These are phyloP conservation scores for Shinisaurus crocodilurus DNA, from an alignment of 2,113 vertebrate species.

Conservation along the genomic window DNA sequence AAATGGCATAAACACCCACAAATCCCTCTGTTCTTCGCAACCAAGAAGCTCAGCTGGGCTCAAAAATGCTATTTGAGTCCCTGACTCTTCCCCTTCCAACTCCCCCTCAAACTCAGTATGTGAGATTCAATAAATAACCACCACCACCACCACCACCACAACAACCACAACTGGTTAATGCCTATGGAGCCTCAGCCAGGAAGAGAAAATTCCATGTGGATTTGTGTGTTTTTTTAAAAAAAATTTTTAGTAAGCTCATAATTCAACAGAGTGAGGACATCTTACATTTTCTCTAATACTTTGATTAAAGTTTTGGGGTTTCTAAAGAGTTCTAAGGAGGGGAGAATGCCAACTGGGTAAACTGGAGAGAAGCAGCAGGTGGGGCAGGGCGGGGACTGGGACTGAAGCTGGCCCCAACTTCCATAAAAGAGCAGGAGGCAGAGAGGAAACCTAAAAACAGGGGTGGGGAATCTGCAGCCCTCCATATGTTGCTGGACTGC, in stretches of 20 bases:
- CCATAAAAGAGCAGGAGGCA: neutral
- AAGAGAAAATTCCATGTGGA: slow-evolving; percentile 69
- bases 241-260: slow-evolving; percentile 50
- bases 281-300: slow-evolving; percentile 49
- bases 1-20: neutral
- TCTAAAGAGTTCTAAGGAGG: neutral
- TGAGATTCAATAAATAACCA: neutral
- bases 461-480: too few species aligned
- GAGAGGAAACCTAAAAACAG: neutral
- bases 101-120: neutral
- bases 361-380: neutral
- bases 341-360: neutral
- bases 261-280: slow-evolving; percentile 48
- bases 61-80: slow-evolving; percentile 37
- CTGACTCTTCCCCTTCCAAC: neutral
- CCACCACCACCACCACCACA: neutral
- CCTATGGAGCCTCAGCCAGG: neutral
- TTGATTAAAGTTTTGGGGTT: slow-evolving; percentile 46
- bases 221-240: slow-evolving; percentile 57
- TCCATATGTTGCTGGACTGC: neutral
- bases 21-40: slow-evolving; percentile 12
- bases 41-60: slow-evolving; percentile 32
- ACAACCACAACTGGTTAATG: neutral
- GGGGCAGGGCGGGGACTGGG: neutral
- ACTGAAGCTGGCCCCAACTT: neutral